Evolutionary conservation across 2,113 vertebrate genomes (phyloP).

Genomic region (Camelus bactrianus): DNA sequence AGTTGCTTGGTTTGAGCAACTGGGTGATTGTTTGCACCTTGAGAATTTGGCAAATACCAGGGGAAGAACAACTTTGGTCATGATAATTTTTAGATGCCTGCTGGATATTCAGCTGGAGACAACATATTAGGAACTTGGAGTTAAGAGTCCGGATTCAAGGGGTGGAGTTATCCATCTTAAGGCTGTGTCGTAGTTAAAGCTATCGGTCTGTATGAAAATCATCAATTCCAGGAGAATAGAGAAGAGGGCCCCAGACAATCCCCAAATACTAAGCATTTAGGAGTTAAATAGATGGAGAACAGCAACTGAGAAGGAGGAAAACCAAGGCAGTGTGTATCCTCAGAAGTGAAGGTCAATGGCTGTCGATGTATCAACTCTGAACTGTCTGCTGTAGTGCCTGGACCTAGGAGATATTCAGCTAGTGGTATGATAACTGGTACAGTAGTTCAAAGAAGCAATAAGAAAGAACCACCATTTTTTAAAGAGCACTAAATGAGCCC

Average conservation of each 20-base stretch:
- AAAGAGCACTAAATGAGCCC: not conserved
- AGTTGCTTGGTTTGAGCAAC: not conserved
- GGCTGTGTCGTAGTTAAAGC: not conserved
- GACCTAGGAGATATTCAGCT: not conserved
- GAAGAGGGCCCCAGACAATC: not conserved
- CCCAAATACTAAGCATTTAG: not conserved
- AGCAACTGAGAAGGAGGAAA: not conserved
- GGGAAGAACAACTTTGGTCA: not conserved
- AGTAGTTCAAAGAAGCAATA: not conserved
- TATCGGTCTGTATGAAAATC: not conserved
- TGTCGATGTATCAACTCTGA: not conserved
- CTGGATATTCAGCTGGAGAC: not conserved
- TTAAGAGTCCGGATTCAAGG: not conserved
- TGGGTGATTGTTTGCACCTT: not conserved
- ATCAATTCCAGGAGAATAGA: not conserved
- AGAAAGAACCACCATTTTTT: not conserved
- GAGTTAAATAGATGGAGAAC: not conserved
- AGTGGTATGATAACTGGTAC: not conserved
- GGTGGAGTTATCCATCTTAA: not conserved
- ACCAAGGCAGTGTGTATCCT: not conserved
- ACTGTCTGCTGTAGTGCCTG: fast-evolving
- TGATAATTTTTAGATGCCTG: not conserved
- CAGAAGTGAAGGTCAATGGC: not conserved
- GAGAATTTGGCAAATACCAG: not conserved
- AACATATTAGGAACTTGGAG: not conserved